Conservation (phyloP, 1,140 invertebrate species). For the Sminthurinus signatus region DNA sequence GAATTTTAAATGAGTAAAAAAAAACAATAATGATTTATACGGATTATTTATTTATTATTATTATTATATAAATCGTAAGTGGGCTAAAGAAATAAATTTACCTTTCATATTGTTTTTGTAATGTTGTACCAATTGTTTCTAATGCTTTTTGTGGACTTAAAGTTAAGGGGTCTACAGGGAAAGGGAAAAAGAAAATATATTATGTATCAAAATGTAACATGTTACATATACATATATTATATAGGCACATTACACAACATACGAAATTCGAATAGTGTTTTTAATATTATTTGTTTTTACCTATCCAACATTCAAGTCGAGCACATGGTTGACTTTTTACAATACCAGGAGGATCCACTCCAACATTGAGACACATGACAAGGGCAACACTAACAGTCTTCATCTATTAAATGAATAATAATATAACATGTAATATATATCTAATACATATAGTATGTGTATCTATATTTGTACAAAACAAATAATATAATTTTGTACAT, state of each 20-base stretch:
- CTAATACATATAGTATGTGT: no score
- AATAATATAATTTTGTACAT: no score
- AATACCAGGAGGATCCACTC: constrained; percentile 97
- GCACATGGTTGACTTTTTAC: constrained; percentile 96
- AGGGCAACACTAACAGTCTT: constrained; percentile 99
- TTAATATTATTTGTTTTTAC: no score
- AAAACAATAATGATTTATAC: not conserved
- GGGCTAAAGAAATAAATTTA: not conserved
- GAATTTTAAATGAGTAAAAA: not conserved
- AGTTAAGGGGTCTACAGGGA: constrained; percentile 61
- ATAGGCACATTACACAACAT: no score
- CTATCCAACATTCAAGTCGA: constrained; percentile 93
- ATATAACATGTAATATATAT: constrained; percentile 2
- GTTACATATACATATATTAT: no score
- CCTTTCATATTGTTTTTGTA: constrained; percentile 94
- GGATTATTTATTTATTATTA: not conserved
- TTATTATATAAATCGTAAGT: not conserved
- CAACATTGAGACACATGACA: constrained; percentile 95
- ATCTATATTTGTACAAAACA: no score
- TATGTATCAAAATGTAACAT: no score
- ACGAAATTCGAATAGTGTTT: no score
- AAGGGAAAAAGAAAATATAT: no score
- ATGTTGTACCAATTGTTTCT: constrained; percentile 80
- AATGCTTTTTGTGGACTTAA: constrained; percentile 88
- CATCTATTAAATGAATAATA: constrained; percentile 59